phyloP scores from a whole-genome alignment of 2,888 invertebrate species.

The Anodontia alba region DNA sequence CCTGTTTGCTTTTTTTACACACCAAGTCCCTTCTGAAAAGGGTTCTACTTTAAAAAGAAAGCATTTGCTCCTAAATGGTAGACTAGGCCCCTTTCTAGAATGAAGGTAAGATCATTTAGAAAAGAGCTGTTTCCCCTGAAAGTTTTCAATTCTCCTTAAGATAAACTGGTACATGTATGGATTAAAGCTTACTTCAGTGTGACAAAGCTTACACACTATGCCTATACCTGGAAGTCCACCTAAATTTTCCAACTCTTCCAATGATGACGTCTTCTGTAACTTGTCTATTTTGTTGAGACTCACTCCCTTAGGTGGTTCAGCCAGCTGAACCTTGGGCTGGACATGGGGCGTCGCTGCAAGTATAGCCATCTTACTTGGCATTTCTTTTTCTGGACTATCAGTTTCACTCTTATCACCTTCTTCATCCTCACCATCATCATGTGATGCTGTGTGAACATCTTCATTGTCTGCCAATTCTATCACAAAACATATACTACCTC shows the following conservation, averaged over 20 bases:
- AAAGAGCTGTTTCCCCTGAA: too few species aligned
- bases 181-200: too few species aligned
- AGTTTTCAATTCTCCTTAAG: too few species aligned
- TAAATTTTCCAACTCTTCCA: conserved; percentile 58
- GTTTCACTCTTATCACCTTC: conserved; percentile 14
- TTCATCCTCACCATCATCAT: conserved; percentile 28
- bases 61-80: too few species aligned
- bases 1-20: too few species aligned
- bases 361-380: neutral
- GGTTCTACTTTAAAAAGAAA: too few species aligned
- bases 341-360: neutral
- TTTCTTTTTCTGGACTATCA: conserved; percentile 1
- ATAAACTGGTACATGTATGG: too few species aligned
- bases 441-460: conserved; percentile 8
- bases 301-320: neutral
- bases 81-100: too few species aligned
- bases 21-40: too few species aligned
- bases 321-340: conserved; percentile 1
- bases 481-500: neutral
- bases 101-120: too few species aligned
- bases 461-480: conserved; percentile 29
- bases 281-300: neutral
- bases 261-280: neutral
- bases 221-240: conserved; percentile 29
- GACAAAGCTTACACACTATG: too few species aligned